Conservation (phyloP, 1,140 invertebrate genomes). For the Drosophila sturtevanti region DNA sequence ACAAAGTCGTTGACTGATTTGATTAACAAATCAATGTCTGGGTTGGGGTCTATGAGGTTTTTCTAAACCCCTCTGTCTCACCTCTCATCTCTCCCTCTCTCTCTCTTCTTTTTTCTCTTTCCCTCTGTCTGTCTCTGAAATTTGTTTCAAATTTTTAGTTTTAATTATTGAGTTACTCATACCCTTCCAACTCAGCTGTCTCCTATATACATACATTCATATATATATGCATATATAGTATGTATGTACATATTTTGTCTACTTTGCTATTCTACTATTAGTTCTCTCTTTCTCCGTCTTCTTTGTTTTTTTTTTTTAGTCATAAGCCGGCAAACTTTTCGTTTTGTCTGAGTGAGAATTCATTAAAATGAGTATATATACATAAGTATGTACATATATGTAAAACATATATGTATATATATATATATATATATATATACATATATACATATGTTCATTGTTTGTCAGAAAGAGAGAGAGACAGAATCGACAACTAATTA, state of each 20-base stretch:
- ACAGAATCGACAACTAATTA: background rate
- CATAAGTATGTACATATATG: too few species aligned
- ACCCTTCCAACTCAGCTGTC: background rate
- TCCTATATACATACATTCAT: too few species aligned
- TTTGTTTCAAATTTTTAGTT: background rate
- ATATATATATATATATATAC: background rate
- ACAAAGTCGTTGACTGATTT: constrained; percentile 8
- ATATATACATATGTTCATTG: background rate
- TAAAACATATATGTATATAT: too few species aligned
- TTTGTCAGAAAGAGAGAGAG: background rate
- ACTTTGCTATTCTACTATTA: too few species aligned
- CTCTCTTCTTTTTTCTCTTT: background rate
- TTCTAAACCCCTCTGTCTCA: too few species aligned
- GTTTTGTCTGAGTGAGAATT: background rate
- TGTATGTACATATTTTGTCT: too few species aligned
- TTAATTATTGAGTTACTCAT: background rate
- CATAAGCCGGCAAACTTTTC: background rate
- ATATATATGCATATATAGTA: too few species aligned
- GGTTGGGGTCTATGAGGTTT: background rate
- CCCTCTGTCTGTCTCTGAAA: background rate
- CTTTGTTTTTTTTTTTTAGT: background rate
- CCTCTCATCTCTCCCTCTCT: background rate
- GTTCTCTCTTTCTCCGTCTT: too few species aligned
- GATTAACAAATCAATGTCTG: constrained; percentile 6
- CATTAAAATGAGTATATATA: background rate